Base-by-base conservation (phyloP, 2,888 invertebrate genomes). In the Drosophila paranaensis region DNA sequence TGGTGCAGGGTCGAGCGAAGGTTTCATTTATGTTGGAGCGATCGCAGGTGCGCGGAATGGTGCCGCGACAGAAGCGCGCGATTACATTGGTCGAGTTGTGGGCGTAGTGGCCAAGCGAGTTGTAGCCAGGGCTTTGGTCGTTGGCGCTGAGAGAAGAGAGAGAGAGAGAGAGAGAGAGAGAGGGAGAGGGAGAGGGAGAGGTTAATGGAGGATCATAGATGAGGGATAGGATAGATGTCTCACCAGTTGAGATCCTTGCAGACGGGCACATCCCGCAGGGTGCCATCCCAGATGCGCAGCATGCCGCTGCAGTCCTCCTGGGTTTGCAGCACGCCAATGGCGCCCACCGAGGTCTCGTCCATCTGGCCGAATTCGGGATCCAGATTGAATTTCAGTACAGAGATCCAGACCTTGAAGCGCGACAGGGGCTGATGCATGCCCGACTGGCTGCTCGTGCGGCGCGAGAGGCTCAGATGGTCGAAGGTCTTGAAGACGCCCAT, bases 241-340 rank as follows among this genome's bases (percentile, higher is more conserved):
- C 91, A 97, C 97, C 97, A 97, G 92, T 96, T 95, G 80, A 96
- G 94, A 93, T 97, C 97, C 90, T 96, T 96, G 93, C 97, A 97
- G 39, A 95, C 94, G 20, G 95, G 95, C 27, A 96, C 95, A 88
- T 95, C 95, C 87, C 96, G 94, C 88, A 96, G 94, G 54, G 96
- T 96, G 3, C 97, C 97, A 91, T 97, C 97, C 97, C 97, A 97
- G 81, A 97, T 95, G 93, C 97, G 96, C 83, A 97, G 93, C 93
- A 96, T 96, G 74, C 97, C 97, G 46, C 96, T 95, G 91, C 97
- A 97, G 81, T 96, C 95, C 91, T 96, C 96, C 88, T 96, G 95
- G 3, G 95, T 94, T 75, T 93, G 91, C 71, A 93, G 91, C 9
- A 91, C 90, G 0, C 91, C 92, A 63, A 92, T 92, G 0, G 92